Evolutionary conservation across 2,113 vertebrate species (phyloP).

Genomic region (Vulpes vulpes): DNA sequence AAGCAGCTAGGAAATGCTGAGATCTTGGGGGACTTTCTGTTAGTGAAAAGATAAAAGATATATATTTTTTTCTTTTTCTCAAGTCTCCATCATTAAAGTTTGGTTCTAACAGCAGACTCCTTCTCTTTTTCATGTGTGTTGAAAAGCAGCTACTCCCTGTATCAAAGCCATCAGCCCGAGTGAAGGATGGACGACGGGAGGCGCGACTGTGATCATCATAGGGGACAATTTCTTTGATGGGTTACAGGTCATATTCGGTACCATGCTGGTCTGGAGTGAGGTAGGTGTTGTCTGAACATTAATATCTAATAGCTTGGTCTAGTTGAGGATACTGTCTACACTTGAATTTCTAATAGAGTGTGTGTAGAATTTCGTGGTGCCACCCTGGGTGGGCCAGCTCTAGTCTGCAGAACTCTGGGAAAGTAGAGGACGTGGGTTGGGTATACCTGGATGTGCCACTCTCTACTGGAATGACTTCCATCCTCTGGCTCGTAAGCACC

Average conservation of each 20-base stretch:
- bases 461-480: background rate
- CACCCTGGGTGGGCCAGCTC: conserved; percentile 57
- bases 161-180: conserved; percentile 99
- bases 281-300: conserved; percentile 92
- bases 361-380: conserved; percentile 40
- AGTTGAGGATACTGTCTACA: conserved; percentile 74
- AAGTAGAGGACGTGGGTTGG: background rate
- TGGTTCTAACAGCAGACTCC: conserved; percentile 89
- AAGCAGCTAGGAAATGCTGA: conserved; percentile 56
- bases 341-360: conserved; percentile 77
- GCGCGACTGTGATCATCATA: conserved; percentile 98
- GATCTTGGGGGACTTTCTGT: conserved; percentile 85
- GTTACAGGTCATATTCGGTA: conserved; percentile 99
- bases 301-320: conserved; percentile 88
- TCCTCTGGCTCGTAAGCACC: background rate
- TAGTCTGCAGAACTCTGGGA: conserved; percentile 8
- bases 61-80: conserved; percentile 85
- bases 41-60: conserved; percentile 86
- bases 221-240: conserved; percentile 99
- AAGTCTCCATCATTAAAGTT: conserved; percentile 89
- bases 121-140: conserved; percentile 92
- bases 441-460: background rate
- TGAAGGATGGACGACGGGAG: conserved; percentile 99
- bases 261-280: conserved; percentile 99
- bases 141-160: conserved; percentile 97